A percentile compares a stretch with the other conserved stretches of the same genome.
phyloP scores from a whole-genome alignment of 2,113 vertebrate species.

The Cygnus buccinator region DNA sequence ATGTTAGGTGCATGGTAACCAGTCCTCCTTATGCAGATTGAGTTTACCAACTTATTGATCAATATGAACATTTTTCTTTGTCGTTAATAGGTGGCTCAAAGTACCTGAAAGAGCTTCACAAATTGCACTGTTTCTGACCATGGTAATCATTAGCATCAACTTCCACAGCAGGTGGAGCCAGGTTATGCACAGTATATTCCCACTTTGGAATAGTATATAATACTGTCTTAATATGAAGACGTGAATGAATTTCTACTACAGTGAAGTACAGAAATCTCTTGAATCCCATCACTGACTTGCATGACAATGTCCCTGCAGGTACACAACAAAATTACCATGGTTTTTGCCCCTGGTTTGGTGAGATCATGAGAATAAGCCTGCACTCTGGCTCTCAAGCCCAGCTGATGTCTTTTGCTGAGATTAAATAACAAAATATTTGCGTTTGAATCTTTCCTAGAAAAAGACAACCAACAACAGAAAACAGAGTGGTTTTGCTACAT shows the following conservation, averaged over 20 bases:
- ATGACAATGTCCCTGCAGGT: neutral
- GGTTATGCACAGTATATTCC: neutral
- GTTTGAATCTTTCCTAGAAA: slow-evolving; percentile 23
- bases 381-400: neutral
- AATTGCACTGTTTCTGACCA: neutral
- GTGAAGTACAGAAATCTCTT: neutral
- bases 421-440: neutral
- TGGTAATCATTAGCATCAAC: neutral
- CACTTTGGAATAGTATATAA: neutral
- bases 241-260: neutral
- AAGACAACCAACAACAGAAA: slow-evolving; percentile 42
- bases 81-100: neutral
- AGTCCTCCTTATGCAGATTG: neutral
- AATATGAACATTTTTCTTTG: neutral
- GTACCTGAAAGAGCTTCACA: neutral
- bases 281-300: neutral
- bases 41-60: neutral
- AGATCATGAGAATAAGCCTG: slow-evolving; percentile 22
- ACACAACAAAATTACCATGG: neutral
- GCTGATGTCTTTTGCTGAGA: slow-evolving; percentile 15
- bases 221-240: neutral
- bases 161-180: neutral
- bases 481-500: slow-evolving; percentile 8
- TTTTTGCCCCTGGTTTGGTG: neutral
- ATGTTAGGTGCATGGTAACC: neutral